phyloP scores from a whole-genome alignment of 2,888 invertebrate genomes.

The Hesperia comma region DNA sequence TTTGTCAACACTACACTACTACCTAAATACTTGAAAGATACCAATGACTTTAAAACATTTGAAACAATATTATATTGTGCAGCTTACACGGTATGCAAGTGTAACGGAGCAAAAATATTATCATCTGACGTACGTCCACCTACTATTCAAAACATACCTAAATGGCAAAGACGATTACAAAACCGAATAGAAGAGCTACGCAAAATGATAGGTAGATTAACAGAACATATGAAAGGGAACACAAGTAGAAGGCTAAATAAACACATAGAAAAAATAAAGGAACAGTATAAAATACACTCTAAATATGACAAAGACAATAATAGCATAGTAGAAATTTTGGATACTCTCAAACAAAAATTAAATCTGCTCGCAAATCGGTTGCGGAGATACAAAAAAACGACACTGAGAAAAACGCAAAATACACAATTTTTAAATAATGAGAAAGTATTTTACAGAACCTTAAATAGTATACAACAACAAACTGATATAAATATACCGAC shows the following conservation, averaged over 20 bases:
- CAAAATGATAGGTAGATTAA: conserved; percentile 34
- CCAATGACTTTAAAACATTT: conserved; percentile 20
- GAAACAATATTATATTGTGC: conserved; percentile 30
- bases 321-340: conserved; percentile 22
- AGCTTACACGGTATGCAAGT: conserved; percentile 17
- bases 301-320: conserved; percentile 31
- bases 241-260: conserved; percentile 21
- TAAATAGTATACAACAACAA: not conserved
- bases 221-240: conserved; percentile 35
- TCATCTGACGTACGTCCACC: not conserved
- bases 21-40: conserved; percentile 13
- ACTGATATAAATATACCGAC: conserved; percentile 2
- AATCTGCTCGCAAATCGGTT: conserved; percentile 18
- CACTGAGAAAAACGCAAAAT: conserved; percentile 39
- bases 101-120: conserved; percentile 15
- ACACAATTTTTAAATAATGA: conserved; percentile 37
- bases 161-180: conserved; percentile 40
- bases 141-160: conserved; percentile 11
- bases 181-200: conserved; percentile 32
- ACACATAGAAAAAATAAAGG: conserved; percentile 21
- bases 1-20: conserved; percentile 28
- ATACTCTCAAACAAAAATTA: conserved; percentile 38
- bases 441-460: conserved; percentile 37
- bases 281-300: conserved; percentile 31
- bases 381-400: conserved; percentile 36